Conservation (phyloP, 2,888 invertebrate genomes). For the Ophioninae sp. region DNA sequence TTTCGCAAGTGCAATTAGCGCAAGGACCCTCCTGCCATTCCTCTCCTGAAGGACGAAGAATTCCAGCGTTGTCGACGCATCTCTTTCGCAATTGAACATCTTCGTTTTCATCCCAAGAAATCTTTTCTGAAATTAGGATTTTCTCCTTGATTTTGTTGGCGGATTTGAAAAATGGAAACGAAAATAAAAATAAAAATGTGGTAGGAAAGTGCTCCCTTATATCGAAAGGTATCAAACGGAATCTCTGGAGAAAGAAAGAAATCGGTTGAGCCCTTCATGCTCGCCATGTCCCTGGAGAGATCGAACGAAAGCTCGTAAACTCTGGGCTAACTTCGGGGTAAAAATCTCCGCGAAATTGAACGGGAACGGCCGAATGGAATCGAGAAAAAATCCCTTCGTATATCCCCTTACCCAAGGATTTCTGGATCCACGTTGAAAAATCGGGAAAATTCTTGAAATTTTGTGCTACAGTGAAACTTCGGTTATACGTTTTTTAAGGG, state of each 20-base stretch:
- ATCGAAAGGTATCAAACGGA: not conserved
- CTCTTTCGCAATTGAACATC: constrained; percentile 56
- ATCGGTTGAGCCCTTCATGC: not conserved
- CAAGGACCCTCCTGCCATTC: constrained; percentile 72
- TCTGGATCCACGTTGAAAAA: not conserved
- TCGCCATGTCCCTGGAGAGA: not conserved
- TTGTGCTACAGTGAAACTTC: too few relatives aligned
- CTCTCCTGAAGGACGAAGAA: constrained; percentile 66
- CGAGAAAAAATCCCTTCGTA: not conserved
- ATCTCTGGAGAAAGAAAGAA: not conserved
- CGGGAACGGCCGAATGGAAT: not conserved
- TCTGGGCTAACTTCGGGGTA: not conserved
- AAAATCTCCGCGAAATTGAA: not conserved
- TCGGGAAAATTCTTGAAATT: not conserved
- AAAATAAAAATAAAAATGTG: not conserved
- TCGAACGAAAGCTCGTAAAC: not conserved
- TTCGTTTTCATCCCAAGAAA: constrained; percentile 65
- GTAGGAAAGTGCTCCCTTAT: not conserved
- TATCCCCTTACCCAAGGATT: not conserved
- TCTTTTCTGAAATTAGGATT: constrained; percentile 17
- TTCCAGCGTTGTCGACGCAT: constrained; percentile 70
- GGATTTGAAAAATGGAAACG: not conserved
- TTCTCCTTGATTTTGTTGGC: not conserved
- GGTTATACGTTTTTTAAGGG: too few relatives aligned
- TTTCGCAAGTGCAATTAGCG: constrained; percentile 74